Evolutionary conservation across 2,888 invertebrate species (phyloP).

Genomic region (Campoletis raptor): DNA sequence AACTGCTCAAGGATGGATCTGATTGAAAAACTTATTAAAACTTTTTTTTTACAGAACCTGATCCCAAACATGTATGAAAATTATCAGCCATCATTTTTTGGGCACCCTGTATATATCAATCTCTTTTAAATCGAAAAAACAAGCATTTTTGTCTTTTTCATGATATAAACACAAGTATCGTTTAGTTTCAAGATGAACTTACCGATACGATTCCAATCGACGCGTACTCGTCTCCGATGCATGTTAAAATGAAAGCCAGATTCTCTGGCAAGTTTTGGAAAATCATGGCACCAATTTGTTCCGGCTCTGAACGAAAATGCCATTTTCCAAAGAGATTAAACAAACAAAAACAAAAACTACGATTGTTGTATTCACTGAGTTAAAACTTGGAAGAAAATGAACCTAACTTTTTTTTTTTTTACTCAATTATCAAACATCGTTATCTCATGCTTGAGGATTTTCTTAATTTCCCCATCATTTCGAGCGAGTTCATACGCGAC

Average conservation of each 20-base stretch:
- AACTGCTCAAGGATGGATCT: too few relatives aligned
- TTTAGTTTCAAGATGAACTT: slow-evolving; percentile 78
- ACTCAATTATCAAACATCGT: neutral
- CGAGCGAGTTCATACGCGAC: neutral
- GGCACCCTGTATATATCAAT: neutral
- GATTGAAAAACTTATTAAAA: too few relatives aligned
- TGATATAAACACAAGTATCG: neutral
- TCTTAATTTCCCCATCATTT: neutral
- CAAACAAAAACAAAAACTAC: neutral
- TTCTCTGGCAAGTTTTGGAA: slow-evolving; percentile 89
- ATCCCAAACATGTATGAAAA: too few relatives aligned
- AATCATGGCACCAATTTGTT: slow-evolving; percentile 88
- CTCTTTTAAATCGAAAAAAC: neutral
- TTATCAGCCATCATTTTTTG: too few relatives aligned
- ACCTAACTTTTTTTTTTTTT: slow-evolving; percentile 1
- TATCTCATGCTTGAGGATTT: slow-evolving; percentile 1
- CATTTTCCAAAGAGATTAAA: slow-evolving; percentile 72
- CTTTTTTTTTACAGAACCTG: too few relatives aligned
- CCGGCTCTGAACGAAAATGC: slow-evolving; percentile 82
- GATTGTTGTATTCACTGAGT: neutral
- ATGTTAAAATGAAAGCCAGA: slow-evolving; percentile 89
- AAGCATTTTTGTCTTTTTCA: neutral
- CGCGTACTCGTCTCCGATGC: slow-evolving; percentile 86
- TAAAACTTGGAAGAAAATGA: slow-evolving; percentile 9
- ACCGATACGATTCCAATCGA: slow-evolving; percentile 90